phyloP scores from a whole-genome alignment of 1,140 invertebrate species.

The Aphelinus atriplicis region DNA sequence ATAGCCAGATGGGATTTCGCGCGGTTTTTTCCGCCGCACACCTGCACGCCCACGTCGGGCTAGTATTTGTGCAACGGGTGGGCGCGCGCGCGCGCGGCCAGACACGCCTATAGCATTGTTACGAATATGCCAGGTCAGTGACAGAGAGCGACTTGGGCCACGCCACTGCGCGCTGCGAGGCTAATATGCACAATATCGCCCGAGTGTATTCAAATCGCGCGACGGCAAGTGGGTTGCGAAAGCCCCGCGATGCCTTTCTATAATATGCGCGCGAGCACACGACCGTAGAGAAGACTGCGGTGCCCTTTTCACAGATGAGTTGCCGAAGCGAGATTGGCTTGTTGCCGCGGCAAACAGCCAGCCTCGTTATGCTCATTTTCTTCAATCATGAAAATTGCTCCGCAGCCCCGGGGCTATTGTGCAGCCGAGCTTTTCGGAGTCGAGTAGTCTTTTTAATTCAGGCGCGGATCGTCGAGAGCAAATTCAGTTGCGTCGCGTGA shows the following conservation, averaged over 20 bases:
- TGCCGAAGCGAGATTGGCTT: background rate
- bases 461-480: no score
- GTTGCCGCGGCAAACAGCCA: background rate
- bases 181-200: no score
- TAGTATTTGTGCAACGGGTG: background rate
- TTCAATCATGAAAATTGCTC: background rate
- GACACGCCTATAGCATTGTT: conserved; percentile 64
- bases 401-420: background rate
- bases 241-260: conserved; percentile 3
- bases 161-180: conserved; percentile 41
- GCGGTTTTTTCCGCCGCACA: no score
- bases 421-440: background rate
- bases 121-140: conserved; percentile 57
- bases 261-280: background rate
- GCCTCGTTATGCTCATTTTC: background rate
- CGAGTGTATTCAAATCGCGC: conserved; percentile 1
- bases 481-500: no score
- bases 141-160: conserved; percentile 43
- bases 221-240: background rate
- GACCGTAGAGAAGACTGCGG: background rate
- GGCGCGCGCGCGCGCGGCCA: conserved; percentile 7
- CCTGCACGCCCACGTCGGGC: no score
- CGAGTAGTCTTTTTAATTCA: no score
- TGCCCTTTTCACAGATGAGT: background rate
- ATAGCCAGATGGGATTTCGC: no score